These are phyloP conservation scores for Trichonephila clavata DNA, from an alignment of 1,140 invertebrate species.

Conservation along the genomic window DNA sequence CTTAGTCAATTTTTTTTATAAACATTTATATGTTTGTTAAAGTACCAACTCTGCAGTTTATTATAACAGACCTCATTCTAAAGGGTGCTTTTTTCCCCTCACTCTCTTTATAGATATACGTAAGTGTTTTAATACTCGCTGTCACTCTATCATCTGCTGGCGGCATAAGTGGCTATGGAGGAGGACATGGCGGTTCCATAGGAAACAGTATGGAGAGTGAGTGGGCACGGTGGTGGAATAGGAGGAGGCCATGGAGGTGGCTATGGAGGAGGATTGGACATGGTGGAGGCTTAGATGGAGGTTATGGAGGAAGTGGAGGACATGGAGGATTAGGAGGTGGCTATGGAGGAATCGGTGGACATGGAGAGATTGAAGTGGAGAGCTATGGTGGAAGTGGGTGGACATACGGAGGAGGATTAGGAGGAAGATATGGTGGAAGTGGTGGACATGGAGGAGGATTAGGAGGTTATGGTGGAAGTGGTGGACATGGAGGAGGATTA, in stretches of 20 bases:
- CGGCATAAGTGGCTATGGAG: background rate
- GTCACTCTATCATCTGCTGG: constrained; percentile 11
- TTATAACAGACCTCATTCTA: background rate
- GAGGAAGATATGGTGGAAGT: background rate
- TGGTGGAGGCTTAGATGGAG: background rate
- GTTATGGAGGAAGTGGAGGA: background rate
- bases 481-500: background rate
- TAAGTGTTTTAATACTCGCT: background rate
- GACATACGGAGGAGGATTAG: background rate
- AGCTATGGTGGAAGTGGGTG: background rate
- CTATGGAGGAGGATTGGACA: constrained; percentile 4
- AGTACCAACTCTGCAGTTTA: too few species aligned
- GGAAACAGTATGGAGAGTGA: background rate
- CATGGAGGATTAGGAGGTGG: background rate
- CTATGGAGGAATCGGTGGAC: background rate
- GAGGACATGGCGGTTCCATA: background rate
- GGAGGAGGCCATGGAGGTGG: background rate
- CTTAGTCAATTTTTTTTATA: too few species aligned
- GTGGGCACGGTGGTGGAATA: background rate
- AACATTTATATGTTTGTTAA: too few species aligned
- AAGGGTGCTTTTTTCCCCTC: background rate
- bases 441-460: background rate
- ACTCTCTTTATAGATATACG: background rate
- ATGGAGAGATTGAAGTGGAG: background rate
- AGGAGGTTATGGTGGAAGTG: background rate